These are phyloP conservation scores for Pelagia noctiluca DNA, from an alignment of 30 jellyfish, hydroid and myxozoan genomes.

Conservation along the genomic window DNA sequence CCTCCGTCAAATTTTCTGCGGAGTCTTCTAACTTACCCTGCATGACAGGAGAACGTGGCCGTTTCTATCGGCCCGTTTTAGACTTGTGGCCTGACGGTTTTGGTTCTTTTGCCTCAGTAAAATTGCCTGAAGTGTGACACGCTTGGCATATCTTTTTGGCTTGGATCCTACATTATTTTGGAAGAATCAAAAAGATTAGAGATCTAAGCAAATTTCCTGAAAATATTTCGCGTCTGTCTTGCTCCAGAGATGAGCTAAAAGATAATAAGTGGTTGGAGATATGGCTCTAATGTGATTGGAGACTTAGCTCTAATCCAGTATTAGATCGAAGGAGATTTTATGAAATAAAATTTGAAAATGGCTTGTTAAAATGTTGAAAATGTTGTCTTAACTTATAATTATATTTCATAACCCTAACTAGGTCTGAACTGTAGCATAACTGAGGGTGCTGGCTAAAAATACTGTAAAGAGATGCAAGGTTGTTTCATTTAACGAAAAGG, in stretches of 20 bases:
- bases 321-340: background rate
- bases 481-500: too few species aligned
- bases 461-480: too few species aligned
- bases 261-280: background rate
- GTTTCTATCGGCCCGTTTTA: background rate
- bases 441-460: too few species aligned
- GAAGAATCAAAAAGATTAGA: background rate
- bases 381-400: too few species aligned
- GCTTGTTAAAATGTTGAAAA: too few species aligned
- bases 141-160: background rate
- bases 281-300: background rate
- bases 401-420: too few species aligned
- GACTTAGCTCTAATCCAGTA: background rate
- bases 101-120: background rate
- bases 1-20: too few species aligned
- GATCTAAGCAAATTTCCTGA: background rate
- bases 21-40: too few species aligned
- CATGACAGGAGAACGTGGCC: constrained; percentile 7
- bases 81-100: background rate
- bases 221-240: background rate
- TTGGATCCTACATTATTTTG: background rate
- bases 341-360: too few species aligned
- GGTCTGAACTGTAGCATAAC: too few species aligned
- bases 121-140: background rate
- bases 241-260: constrained; percentile 9